Percentiles rank a stretch among this genome's conserved stretches.
Conservation (phyloP, 2,113 vertebrate genomes). For the Echinops telfairi region DNA sequence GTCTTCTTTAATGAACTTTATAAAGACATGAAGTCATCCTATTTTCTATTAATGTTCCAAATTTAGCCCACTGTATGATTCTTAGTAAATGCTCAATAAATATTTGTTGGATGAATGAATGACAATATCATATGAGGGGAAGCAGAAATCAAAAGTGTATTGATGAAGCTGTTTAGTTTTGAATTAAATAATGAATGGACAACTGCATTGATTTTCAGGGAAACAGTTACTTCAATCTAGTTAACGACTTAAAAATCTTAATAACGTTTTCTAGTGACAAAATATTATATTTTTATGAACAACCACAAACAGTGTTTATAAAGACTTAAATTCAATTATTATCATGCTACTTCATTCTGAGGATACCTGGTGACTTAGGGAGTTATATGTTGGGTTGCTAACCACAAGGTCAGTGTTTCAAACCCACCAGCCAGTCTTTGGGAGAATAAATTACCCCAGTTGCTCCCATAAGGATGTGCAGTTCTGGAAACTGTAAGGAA, state of each 20-base stretch:
- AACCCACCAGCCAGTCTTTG: no score
- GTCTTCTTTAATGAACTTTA: no score
- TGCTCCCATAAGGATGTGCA: no score
- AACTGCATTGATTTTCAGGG: not conserved
- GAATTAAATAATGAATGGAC: not conserved
- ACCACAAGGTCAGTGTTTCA: no score
- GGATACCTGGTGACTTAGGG: no score
- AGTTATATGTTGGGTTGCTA: no score
- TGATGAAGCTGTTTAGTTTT: not conserved
- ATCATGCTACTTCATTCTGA: not conserved
- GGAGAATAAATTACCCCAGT: no score
- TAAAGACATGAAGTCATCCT: not conserved
- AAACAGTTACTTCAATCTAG: not conserved
- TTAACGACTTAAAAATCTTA: not conserved
- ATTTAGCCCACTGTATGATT: not conserved
- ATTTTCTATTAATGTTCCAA: not conserved
- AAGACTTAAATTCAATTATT: not conserved
- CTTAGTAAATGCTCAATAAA: not conserved
- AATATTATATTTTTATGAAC: not conserved
- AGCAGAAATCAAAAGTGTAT: not conserved
- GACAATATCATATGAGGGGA: not conserved
- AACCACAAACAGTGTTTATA: not conserved
- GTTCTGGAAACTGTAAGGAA: no score
- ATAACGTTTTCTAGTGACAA: not conserved
- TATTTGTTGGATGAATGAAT: constrained; percentile 2